phyloP scores from a whole-genome alignment of 2,797 vertebrate genomes.

The Melanotaenia nigrans region DNA sequence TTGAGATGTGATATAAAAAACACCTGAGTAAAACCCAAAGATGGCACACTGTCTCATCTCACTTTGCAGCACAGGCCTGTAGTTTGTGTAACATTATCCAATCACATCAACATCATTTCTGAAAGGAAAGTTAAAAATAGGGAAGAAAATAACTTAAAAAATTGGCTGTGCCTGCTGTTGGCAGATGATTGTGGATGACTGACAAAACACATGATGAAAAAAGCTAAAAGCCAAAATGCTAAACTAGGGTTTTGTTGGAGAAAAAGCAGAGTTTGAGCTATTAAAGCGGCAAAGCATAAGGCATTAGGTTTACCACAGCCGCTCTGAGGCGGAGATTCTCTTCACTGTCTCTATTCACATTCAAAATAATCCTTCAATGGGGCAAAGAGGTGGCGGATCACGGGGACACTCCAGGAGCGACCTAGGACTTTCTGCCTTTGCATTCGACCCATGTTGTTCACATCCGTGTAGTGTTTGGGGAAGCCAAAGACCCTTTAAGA shows the following conservation, averaged over 20 bases:
- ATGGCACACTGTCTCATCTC: background rate
- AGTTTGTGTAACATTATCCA: slow-evolving; percentile 30
- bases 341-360: slow-evolving; percentile 82
- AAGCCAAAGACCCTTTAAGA: slow-evolving; percentile 92
- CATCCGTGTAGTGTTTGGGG: slow-evolving; percentile 93
- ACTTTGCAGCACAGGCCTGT: slow-evolving; percentile 40
- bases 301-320: slow-evolving; percentile 29
- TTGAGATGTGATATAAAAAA: background rate
- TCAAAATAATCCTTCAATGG: slow-evolving; percentile 96
- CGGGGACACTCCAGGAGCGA: slow-evolving; percentile 93
- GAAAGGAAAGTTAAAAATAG: slow-evolving; percentile 2
- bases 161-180: slow-evolving; percentile 60
- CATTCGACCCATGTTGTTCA: slow-evolving; percentile 87
- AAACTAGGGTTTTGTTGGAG: slow-evolving; percentile 2
- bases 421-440: slow-evolving; percentile 92
- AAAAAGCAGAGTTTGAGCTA: slow-evolving; percentile 33
- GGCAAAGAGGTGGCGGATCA: slow-evolving; percentile 94
- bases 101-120: slow-evolving; percentile 42
- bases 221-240: slow-evolving; percentile 36
- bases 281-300: slow-evolving; percentile 16
- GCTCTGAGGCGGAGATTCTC: slow-evolving; percentile 5
- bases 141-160: slow-evolving; percentile 28
- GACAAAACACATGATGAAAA: slow-evolving; percentile 18
- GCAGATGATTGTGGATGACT: slow-evolving; percentile 21
- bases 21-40: slow-evolving; percentile 25